Evolutionary conservation across 2,113 vertebrate species (phyloP), one percentile per base, ranked within the genome.

Genomic region (Scartelaos histophorus): DNA sequence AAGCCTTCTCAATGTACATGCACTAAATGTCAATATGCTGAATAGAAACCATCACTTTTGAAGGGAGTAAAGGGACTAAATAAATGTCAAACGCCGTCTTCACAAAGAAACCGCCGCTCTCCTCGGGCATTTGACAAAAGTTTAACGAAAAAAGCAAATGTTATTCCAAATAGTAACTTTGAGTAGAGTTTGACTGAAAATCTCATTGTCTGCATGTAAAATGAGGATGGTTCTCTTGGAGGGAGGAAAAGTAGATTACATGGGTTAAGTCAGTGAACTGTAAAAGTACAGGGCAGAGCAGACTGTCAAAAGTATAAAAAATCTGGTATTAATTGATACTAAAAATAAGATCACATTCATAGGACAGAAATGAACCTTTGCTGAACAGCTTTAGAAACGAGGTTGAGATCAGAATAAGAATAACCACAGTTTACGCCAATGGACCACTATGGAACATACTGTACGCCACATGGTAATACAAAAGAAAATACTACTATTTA

Each of bases 31-130:
- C 67, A 84, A 69, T 64, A 24, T 9, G 5, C 17, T 66, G 34
- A 54, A 67, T 21, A n/a, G 38, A 22, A 72, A 64, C 13, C 19
- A 53, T 56, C 24, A 47, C 71, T 79, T 76, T n/a, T 25, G 57
- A 70, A 62, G 75, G 73, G 73, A 24, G 61, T 58, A 57, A 49
- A 29, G 66, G 45, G 81, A 25, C 62, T 72, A 70, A 81, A 76
- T 57, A 73, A 76, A 75, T 81, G 62, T 75, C 73, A 74, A 54
- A 71, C 15, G 47, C 24, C 49, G 82, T 72, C 74, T 5, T 7
- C 13, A 35, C 17, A 54, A 66, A 67, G 24, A 56, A 73, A 66
- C 49, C 22, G 65, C 49, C 3, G 0, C 45, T 49, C 35, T 79
- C 72, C 65, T 68, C 49, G 3, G 73, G 49, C 58, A 9, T 38